Percentiles rank a stretch among this genome's conserved stretches.
These are phyloP conservation scores for Mastacembelus armatus DNA, from an alignment of 2,797 vertebrate species.

Conservation along the genomic window DNA sequence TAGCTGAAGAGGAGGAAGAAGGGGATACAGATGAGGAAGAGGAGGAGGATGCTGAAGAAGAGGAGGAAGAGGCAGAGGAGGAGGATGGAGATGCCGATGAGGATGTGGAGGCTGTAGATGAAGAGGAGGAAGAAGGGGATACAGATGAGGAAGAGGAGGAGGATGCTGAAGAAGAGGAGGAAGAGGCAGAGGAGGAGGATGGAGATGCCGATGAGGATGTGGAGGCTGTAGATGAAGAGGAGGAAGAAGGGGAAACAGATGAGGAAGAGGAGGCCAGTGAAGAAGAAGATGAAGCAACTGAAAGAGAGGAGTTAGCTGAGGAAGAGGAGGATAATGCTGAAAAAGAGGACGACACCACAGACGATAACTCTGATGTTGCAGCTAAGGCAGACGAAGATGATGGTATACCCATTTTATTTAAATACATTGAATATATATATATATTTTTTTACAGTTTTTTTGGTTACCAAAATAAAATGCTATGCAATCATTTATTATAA, in stretches of 20 bases:
- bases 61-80: not conserved
- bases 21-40: not conserved
- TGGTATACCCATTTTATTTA: conserved; percentile 23
- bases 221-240: not conserved
- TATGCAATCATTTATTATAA: not conserved
- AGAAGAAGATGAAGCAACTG: not conserved
- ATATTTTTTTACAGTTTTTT: not conserved
- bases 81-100: conserved; percentile 13
- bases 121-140: not conserved
- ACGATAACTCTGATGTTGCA: not conserved
- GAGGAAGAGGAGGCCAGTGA: conserved; percentile 8
- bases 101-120: not conserved
- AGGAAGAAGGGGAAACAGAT: not conserved
- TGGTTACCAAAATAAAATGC: not conserved
- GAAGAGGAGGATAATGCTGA: conserved; percentile 9
- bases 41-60: fast-evolving
- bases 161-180: not conserved
- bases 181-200: not conserved
- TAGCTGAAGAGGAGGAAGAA: not conserved
- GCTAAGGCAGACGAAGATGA: conserved; percentile 36
- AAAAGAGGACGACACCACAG: not conserved
- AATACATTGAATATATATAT: too few relatives aligned
- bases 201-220: not conserved
- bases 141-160: conserved; percentile 4
- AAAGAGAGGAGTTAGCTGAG: conserved; percentile 24